Base-by-base conservation (phyloP, 2,888 invertebrate species). In the Drosophila anceps region DNA sequence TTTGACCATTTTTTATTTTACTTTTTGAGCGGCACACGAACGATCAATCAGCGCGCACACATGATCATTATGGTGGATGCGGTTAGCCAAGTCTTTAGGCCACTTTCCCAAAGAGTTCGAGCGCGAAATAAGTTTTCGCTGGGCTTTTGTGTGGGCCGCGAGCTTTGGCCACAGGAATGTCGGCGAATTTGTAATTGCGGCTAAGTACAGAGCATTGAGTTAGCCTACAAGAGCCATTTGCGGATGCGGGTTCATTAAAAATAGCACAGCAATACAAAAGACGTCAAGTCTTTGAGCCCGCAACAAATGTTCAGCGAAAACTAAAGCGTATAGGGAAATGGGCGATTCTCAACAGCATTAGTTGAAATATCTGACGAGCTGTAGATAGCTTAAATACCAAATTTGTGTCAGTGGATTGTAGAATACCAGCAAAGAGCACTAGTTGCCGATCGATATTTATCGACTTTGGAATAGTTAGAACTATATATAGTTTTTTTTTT, bases 21-120 rank as follows among this genome's bases (percentile, higher is more conserved):
- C 33, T 46, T 63, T 60, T 67, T 43, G 7, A 59, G 44, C 43
- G 84, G 70, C 76, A 71, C 73, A 81, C 79, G 87, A 88, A 69
- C 86, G 61, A 84, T 88, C 81, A 84, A 86, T 84, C 89, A 88
- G 60, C 51, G 24, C 31, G 31, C 64, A 60, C 74, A 60, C 55
- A 68, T 64, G 61, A 59, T 66, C 50, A 61, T 76, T 75, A 51
- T 62, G 73, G 51, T 33, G 67, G 15, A 54, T 69, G 74, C 70
- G 78, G 79, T 81, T 75, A 72, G 63, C 79, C 76, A 54, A 65
- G 82, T 82, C 65, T 79, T 79, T 75, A 69, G 80, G 82, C 81
- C 53, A 73, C 78, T 79, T 79, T 80, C 68, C 63, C 75, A 37
- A 27, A 68, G 18, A 60, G 54, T 41, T 54, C 15, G 59, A 29